Evolutionary conservation across 2,888 invertebrate species (phyloP).

Genomic region (Nebria brevicollis): DNA sequence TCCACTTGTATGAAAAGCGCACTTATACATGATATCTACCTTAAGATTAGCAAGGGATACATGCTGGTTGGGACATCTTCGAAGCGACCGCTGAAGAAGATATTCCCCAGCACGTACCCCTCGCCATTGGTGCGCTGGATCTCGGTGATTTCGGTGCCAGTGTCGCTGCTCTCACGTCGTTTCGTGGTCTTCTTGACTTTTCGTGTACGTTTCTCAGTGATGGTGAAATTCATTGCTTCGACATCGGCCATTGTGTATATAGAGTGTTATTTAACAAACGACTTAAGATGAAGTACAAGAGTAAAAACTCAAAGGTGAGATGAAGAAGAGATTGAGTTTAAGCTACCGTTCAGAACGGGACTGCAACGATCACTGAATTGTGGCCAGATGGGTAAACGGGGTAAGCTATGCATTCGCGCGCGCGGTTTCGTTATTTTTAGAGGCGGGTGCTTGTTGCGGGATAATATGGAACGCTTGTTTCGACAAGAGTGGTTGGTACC

Average conservation of each 20-base stretch:
- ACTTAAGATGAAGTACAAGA: constrained; percentile 59
- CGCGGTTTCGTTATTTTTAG: constrained; percentile 60
- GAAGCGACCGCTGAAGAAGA: not conserved
- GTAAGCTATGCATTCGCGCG: constrained; percentile 50
- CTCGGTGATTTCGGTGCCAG: constrained; percentile 77
- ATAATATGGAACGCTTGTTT: constrained; percentile 55
- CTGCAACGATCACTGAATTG: constrained; percentile 52
- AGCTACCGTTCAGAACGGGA: constrained; percentile 13
- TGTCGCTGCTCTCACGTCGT: constrained; percentile 80
- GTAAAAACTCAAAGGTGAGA: not conserved
- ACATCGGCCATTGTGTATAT: constrained; percentile 82
- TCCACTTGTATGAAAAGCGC: constrained; percentile 5
- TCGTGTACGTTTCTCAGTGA: constrained; percentile 85
- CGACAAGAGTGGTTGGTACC: constrained; percentile 54
- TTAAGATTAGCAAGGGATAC: constrained; percentile 63
- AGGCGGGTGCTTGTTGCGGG: constrained; percentile 53
- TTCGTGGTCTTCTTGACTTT: constrained; percentile 91
- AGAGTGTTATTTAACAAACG: not conserved
- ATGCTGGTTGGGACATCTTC: constrained; percentile 59
- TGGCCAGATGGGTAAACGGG: constrained; percentile 59
- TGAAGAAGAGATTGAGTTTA: constrained; percentile 48
- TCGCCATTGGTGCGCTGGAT: constrained; percentile 78
- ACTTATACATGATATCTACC: constrained; percentile 54
- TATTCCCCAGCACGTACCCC: constrained; percentile 81
- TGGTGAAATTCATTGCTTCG: constrained; percentile 85